These are phyloP conservation scores for Microcebus lehilahytsara DNA, from an alignment of 2,113 vertebrate genomes.

Conservation along the genomic window DNA sequence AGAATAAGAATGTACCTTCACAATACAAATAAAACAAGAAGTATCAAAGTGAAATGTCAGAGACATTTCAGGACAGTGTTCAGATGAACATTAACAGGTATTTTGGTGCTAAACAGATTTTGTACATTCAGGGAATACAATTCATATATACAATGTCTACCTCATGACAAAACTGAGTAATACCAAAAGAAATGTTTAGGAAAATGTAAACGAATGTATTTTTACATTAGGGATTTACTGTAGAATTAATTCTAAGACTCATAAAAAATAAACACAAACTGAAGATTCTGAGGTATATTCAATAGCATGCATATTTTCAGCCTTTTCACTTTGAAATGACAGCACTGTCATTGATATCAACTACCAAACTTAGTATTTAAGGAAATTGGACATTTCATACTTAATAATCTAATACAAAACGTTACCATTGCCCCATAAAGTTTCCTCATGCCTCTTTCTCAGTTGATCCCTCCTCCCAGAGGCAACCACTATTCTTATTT, in stretches of 20 bases:
- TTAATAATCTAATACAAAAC: not conserved
- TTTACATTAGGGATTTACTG: not conserved
- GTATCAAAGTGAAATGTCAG: too few relatives aligned
- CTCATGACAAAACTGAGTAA: conserved; percentile 25
- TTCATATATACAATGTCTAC: conserved; percentile 14
- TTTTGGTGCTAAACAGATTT: conserved; percentile 2
- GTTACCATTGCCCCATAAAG: not conserved
- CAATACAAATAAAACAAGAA: too few relatives aligned
- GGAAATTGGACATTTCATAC: too few relatives aligned
- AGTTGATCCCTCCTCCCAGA: not conserved
- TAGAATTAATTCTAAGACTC: conserved; percentile 35
- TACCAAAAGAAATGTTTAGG: conserved; percentile 1
- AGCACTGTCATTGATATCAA: not conserved
- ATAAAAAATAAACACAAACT: conserved; percentile 28
- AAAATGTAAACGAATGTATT: conserved; percentile 28
- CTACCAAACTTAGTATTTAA: too few relatives aligned
- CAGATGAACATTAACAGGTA: not conserved
- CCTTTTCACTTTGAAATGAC: not conserved
- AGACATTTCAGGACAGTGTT: too few relatives aligned
- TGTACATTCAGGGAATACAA: not conserved
- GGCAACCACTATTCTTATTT: not conserved
- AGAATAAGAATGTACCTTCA: too few relatives aligned
- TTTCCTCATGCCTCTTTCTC: not conserved
- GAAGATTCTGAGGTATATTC: not conserved
- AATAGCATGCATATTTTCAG: not conserved